Base-by-base conservation (phyloP, 1,140 invertebrate genomes). In the Diprion similis region DNA sequence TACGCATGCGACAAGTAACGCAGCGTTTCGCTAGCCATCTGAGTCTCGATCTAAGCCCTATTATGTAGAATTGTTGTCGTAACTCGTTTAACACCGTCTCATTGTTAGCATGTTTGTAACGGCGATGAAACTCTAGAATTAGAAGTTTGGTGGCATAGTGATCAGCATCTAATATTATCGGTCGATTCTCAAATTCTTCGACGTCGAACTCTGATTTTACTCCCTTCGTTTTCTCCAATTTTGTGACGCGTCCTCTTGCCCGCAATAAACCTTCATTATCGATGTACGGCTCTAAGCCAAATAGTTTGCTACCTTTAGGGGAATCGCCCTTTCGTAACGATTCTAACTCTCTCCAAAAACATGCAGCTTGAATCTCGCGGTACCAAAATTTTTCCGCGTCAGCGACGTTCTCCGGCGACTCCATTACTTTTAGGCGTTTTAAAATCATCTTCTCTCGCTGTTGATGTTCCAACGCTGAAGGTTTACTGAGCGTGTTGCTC, bases 81-180 rank as follows among this genome's bases (percentile, higher is more conserved):
- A 81, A n/a, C 45, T 81, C 78, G 67, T 78, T 80, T 10, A 84
- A 46, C 0, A 83, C 70, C 1, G 74, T 78, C 68, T 83, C 78
- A 1, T 67, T 73, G 1, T 67, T 78, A 2, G 66, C 72, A 66
- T 83, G 80, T 68, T 45, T 51, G 15, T 47, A 46, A 13, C 48
- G 13, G 19, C 67, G 10, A 66, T 82, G 79, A 66, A 77, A 77
- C 10, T 78, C 17, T 10, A 66, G 13, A 9, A 78, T 64, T 7
- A 81, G 13, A 8, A 76, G 15, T 65, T 73, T 24, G 13, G 75
- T 75, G n/a, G 76, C 10, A 15, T 37, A 71, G 70, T 79, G 76
- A 73, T 64, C 11, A 76, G n/a, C n/a, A n/a, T n/a, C n/a, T n/a
- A n/a, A n/a, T n/a, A n/a, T n/a, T n/a, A n/a, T n/a, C n/a, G n/a